Percentiles rank a stretch among this genome's conserved stretches.
Evolutionary conservation across 2,797 vertebrate genomes (phyloP).

Genomic region (Nasua narica): DNA sequence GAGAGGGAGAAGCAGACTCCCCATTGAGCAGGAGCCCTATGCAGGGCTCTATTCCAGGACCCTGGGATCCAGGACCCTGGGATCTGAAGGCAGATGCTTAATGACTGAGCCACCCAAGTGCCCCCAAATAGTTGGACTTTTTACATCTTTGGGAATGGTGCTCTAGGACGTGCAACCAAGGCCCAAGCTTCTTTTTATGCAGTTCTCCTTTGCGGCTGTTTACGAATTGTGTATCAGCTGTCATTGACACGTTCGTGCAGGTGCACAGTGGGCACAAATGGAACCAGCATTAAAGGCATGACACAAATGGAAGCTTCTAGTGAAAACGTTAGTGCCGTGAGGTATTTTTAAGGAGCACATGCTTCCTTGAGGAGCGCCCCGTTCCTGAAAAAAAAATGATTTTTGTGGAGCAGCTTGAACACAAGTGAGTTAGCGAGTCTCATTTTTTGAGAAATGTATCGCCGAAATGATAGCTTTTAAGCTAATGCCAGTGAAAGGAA

Average conservation of each 20-base stretch:
- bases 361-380: background rate
- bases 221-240: background rate
- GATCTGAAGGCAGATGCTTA: too few relatives aligned
- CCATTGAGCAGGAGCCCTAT: too few relatives aligned
- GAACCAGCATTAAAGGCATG: background rate
- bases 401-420: background rate
- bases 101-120: too few relatives aligned
- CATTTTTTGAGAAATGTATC: background rate
- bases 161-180: background rate
- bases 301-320: background rate
- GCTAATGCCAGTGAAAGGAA: background rate
- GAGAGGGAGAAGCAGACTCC: too few relatives aligned
- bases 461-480: slow-evolving; percentile 17
- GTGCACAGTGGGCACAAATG: accelerated
- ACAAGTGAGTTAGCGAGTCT: accelerated
- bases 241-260: background rate
- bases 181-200: background rate
- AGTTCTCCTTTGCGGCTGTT: background rate
- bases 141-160: background rate
- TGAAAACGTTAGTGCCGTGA: background rate
- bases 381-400: background rate
- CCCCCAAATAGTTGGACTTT: background rate
- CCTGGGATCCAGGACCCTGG: too few relatives aligned
- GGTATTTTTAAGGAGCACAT: background rate
- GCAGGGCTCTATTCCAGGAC: too few relatives aligned